Base-by-base conservation (phyloP, 1,140 invertebrate genomes). In the Drosophila sproati region DNA sequence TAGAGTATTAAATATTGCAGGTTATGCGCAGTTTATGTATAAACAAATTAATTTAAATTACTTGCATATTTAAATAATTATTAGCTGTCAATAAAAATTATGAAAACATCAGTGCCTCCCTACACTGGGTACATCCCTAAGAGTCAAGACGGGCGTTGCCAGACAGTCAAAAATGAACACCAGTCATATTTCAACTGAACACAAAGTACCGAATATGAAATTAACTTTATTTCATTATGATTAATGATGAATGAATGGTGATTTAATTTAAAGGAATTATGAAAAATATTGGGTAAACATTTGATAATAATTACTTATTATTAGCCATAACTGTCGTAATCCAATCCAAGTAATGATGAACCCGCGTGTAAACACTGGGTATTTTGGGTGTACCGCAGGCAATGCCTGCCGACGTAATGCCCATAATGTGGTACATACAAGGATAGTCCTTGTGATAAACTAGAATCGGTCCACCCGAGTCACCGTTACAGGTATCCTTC, bases 401-500 rank as follows among this genome's bases (percentile, higher is more conserved):
- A 5, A 82, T 51, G 5, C 91, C 91, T 0, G 80, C 70, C 6
- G 89, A 89, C 0, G 92, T 92, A 6, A 92, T 67, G 5, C 89
- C 92, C 50, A 92, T 71, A 0, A 92, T 73, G 29, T 80, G 76
- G 48, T 91, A 92, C 81, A 91, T 92, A 47, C 92, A 92, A 0
- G 80, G 76, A 71, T 74, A 82, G 0, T 83, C 43, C 5, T 61
- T 10, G 50, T 92, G 89, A 52, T 89, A 82, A 2, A 77, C 66
- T 10, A 92, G 39, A 31, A 92, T 51, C 1, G 92, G 92, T 1
- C 92, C 92, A 2, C 92, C 92, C 0, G 91, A 91, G 43, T 92
- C 91, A 1, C 91, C 91, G 7, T 76, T 73, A 63, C 93, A 94
- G 0, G 93, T 94, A 61, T 94, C 93, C 73, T 82, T 91, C 4